Evolutionary conservation across 2,888 invertebrate genomes (phyloP).

Genomic region (Amaurobius ferox): DNA sequence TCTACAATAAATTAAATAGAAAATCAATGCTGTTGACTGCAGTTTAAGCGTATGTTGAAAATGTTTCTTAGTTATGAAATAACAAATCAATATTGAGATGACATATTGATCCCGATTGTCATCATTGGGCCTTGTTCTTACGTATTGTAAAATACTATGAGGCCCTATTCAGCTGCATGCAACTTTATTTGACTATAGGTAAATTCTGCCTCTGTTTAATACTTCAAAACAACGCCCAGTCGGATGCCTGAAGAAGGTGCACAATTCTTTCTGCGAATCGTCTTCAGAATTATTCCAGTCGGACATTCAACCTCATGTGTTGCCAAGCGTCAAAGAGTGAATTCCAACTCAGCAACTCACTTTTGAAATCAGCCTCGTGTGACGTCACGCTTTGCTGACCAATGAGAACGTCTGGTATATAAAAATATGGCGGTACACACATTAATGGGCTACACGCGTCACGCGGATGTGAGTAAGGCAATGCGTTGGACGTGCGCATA

Average conservation of each 20-base stretch:
- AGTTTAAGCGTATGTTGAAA: no score
- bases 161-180: no score
- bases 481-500: neutral
- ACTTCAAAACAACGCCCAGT: conserved; percentile 35
- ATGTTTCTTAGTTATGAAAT: no score
- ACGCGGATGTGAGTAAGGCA: conserved; percentile 17
- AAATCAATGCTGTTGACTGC: no score
- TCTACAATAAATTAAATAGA: no score
- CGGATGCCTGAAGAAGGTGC: neutral
- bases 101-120: no score
- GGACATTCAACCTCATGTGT: conserved; percentile 63
- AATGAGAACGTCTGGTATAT: conserved; percentile 43
- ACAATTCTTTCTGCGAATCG: conserved; percentile 3
- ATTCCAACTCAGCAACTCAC: conserved; percentile 65
- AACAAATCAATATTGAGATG: no score
- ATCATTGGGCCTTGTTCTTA: no score
- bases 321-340: conserved; percentile 58
- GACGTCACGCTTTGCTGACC: conserved; percentile 53
- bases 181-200: no score
- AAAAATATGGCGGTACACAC: conserved; percentile 11
- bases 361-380: conserved; percentile 53
- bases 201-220: no score
- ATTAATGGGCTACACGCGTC: conserved; percentile 23
- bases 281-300: conserved; percentile 21
- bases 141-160: no score